phyloP scores from a whole-genome alignment of 37 sponge, comb jelly and placozoan species.

The Hormiphora californensis region DNA sequence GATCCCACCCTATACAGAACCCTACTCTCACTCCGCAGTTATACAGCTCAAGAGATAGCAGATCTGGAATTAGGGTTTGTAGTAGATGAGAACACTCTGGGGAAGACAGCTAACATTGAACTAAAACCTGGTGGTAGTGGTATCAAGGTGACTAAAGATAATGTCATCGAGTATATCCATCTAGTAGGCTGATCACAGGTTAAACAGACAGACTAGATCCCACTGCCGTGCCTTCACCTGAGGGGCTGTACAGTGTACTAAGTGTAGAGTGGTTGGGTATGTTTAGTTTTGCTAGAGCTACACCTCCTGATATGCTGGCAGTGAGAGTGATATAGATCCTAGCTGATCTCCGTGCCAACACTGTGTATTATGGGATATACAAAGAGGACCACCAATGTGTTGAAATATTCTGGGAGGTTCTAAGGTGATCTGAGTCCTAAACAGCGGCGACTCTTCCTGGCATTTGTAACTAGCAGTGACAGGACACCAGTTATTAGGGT shows the following conservation, averaged over 20 bases:
- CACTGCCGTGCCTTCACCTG: slow-evolving; percentile 70
- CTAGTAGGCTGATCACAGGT: slow-evolving; percentile 71
- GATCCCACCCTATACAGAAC: slow-evolving; percentile 80
- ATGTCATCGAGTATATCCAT: slow-evolving; percentile 80
- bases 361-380: slow-evolving; percentile 27
- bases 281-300: slow-evolving; percentile 67
- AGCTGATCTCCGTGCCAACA: not conserved
- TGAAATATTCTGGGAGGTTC: slow-evolving; percentile 17
- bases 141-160: slow-evolving; percentile 68
- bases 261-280: slow-evolving; percentile 69
- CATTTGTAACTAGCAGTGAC: slow-evolving; percentile 37
- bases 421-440: slow-evolving; percentile 16
- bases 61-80: slow-evolving; percentile 30
- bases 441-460: not conserved
- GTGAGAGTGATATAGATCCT: no score
- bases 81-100: not conserved
- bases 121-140: slow-evolving; percentile 68
- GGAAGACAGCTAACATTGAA: slow-evolving; percentile 55
- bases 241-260: slow-evolving; percentile 70
- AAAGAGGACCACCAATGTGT: slow-evolving; percentile 8
- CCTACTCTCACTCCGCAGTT: not conserved
- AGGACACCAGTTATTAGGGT: slow-evolving; percentile 13
- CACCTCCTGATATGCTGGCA: no score
- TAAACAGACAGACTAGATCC: slow-evolving; percentile 62
- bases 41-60: slow-evolving; percentile 22